These are phyloP conservation scores for Drosophila ercepeae DNA, from an alignment of 1,140 invertebrate species.

Conservation along the genomic window DNA sequence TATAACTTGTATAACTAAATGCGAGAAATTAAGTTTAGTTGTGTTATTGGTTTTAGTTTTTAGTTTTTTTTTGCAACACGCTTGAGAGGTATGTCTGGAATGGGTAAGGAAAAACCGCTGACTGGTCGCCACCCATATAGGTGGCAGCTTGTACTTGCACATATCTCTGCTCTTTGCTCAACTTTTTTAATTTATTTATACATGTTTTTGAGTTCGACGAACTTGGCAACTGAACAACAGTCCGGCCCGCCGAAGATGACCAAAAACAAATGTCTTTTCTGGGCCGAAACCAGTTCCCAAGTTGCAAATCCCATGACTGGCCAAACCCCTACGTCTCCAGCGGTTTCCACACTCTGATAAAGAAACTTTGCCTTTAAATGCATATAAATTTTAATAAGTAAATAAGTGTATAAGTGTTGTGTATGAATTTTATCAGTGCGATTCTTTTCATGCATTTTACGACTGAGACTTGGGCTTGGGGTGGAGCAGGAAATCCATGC, in stretches of 20 bases:
- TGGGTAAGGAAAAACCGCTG: slow-evolving; percentile 36
- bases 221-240: slow-evolving; percentile 17
- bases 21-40: slow-evolving; percentile 28
- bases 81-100: slow-evolving; percentile 25
- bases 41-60: background rate
- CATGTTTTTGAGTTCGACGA: slow-evolving; percentile 52
- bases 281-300: slow-evolving; percentile 37
- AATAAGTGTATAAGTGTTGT: slow-evolving; percentile 23
- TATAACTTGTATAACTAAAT: slow-evolving; percentile 47
- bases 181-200: slow-evolving; percentile 25
- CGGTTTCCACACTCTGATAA: slow-evolving; percentile 41
- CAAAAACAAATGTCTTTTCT: slow-evolving; percentile 55
- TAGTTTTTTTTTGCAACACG: slow-evolving; percentile 31
- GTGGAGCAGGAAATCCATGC: slow-evolving; percentile 35
- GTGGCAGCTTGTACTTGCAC: slow-evolving; percentile 27
- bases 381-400: slow-evolving; percentile 32
- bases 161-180: slow-evolving; percentile 39
- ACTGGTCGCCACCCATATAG: slow-evolving; percentile 47
- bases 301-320: slow-evolving; percentile 40
- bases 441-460: background rate
- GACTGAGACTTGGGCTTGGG: background rate
- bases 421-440: slow-evolving; percentile 28
- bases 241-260: slow-evolving; percentile 48
- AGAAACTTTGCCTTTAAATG: slow-evolving; percentile 20
- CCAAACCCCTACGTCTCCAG: slow-evolving; percentile 27